These are phyloP conservation scores for Cryptoprocta ferox DNA, from an alignment of 2,797 vertebrate species.

Conservation along the genomic window DNA sequence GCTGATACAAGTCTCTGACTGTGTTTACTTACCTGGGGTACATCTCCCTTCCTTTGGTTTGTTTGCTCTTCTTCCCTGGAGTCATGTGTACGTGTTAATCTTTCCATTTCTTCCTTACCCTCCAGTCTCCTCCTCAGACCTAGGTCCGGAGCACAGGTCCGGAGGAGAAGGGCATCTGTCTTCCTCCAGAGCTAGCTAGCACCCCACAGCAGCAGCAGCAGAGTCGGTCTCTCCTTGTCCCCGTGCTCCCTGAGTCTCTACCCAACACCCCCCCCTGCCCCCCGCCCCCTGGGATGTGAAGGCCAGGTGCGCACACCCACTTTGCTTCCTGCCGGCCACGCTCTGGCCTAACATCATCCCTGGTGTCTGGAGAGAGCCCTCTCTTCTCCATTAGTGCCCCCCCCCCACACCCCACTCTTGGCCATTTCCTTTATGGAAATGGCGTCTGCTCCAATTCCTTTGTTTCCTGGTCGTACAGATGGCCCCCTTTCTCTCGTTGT, in stretches of 20 bases:
- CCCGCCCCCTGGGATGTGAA: fast-evolving
- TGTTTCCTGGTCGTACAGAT: not conserved
- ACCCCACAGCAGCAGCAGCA: not conserved
- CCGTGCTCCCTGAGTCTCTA: not conserved
- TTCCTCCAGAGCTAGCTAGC: not conserved
- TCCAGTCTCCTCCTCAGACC: not conserved
- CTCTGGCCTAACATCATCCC: not conserved
- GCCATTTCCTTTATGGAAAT: not conserved
- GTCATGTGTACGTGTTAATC: not conserved
- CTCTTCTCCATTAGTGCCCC: not conserved
- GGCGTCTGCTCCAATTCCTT: not conserved
- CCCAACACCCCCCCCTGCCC: not conserved
- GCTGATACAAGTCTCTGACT: not conserved
- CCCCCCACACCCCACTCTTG: too few species aligned
- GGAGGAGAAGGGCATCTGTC: too few species aligned
- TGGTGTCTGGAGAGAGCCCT: not conserved
- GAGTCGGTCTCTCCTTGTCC: not conserved
- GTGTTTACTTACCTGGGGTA: fast-evolving
- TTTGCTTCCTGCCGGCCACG: slow-evolving; percentile 25
- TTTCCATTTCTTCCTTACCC: not conserved
- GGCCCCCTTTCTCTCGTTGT: not conserved
- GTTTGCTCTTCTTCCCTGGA: slow-evolving; percentile 17
- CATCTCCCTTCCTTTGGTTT: not conserved
- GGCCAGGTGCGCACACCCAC: not conserved
- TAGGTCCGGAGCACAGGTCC: not conserved